Evolutionary conservation across 2,113 vertebrate species (phyloP).

Genomic region (Conger conger): DNA sequence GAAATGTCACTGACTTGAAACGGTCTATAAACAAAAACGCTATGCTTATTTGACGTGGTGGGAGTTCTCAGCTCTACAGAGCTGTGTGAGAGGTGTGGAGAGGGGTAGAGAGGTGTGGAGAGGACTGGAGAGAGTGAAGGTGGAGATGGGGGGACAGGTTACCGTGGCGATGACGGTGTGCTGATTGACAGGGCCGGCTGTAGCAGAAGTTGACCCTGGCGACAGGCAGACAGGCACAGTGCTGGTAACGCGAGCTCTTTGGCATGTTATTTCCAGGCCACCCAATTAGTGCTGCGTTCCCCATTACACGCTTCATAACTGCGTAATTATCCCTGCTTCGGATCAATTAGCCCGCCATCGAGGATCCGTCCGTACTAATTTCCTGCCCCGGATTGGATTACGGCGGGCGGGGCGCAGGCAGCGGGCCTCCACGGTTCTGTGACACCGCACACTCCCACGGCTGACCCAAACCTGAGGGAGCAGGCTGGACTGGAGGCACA

Average conservation of each 20-base stretch:
- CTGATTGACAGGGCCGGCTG: not conserved
- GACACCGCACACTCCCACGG: not conserved
- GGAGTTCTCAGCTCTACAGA: not conserved
- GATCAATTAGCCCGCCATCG: constrained; percentile 22
- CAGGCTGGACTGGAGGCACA: not conserved
- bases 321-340: constrained; percentile 24
- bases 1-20: not conserved
- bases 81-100: not conserved
- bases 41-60: not conserved
- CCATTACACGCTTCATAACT: constrained; percentile 28
- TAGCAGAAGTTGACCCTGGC: not conserved
- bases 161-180: not conserved
- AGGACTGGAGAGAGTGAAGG: not conserved
- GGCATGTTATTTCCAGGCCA: constrained; percentile 12
- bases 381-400: constrained; percentile 16
- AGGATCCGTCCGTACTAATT: constrained; percentile 1
- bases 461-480: not conserved
- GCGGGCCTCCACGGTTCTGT: not conserved
- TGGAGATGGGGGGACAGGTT: not conserved
- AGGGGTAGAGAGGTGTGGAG: not conserved
- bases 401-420: not conserved
- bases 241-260: not conserved
- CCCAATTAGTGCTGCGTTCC: constrained; percentile 20
- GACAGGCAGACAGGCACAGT: constrained; percentile 3
- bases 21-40: not conserved